Evolutionary conservation across 2,797 vertebrate species (phyloP), one percentile per base, ranked within the genome.

Genomic region (Gallinago stenura): DNA sequence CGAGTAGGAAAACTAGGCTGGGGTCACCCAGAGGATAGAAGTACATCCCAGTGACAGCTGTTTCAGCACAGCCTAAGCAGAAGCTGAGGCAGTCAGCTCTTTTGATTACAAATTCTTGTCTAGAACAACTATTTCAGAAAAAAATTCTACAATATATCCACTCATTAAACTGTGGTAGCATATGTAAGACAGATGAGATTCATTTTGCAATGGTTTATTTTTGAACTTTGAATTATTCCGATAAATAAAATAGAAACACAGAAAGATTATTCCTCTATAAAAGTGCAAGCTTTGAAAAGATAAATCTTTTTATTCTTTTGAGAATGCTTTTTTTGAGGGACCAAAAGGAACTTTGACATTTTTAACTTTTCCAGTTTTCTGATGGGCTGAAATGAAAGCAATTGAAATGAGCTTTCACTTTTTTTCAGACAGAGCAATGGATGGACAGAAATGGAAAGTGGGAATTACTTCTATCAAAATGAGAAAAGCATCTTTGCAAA

Each of bases 1-100:
- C n/a, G 6, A 66, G 31, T 22, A 48, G 41, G 12, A 75, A 70
- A 58, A 41, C 3, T 7, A 45, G 7, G 15, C 2, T 19, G 9
- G 12, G 7, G 9, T 26, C 0, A 0, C 16, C 50, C 28, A 54
- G 12, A 37, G 46, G 16, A 53, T 17, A 35, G 76, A 76, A 64
- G 33, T 10, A 7, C 2, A 0, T 71, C 73, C 26, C 46, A 45
- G 2, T 51, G 6, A 2, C 39, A 54, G 8, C 20, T 2, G 2
- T 62, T 88, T 62, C 51, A 0, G 0, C 39, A 28, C 4, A 21
- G 6, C 13, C 15, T 71, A 41, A 71, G 45, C 7, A 39, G 30
- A 70, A 66, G 15, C 8, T 37, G 15, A 91, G 8, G 12, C 18
- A 46, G 14, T 60, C 15, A 51, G 51, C 3, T 3, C 2, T 53